Evolutionary conservation across 2,113 vertebrate genomes (phyloP), one percentile per base, ranked within the genome.

Genomic region (Zosterops borbonicus): DNA sequence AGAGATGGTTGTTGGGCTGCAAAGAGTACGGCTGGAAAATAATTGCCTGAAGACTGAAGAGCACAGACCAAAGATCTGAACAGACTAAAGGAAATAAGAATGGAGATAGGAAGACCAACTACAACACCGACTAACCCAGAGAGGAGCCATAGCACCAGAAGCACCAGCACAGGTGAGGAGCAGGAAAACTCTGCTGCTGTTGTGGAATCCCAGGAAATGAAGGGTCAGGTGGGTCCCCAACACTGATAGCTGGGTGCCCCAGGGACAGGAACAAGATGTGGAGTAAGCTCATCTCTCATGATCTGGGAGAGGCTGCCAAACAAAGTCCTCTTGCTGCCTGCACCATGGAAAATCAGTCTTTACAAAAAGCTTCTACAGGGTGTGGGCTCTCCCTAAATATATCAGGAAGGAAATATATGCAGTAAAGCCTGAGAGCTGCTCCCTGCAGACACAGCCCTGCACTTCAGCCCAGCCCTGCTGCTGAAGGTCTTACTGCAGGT

Each of bases 191-290:
- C 24, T 73, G 46, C 69, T 73, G 55, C 53, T 16, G 39, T 0
- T 21, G 23, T 9, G 53, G 29, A 46, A 31, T 0, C 47, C 47
- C 79, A 42, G 20, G 2, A 6, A 16, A 2, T 15, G n/a, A 47
- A 25, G 55, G 25, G 39, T 5, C 0, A 44, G 17, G 15, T 14
- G 28, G 12, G n/a, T 10, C 29, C 25, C 29, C 25, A 18, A 11
- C 63, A 12, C 25, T 2, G 18, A 6, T 0, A 52, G 8, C 52
- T 58, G 50, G 7, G 23, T 21, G 39, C 33, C 24, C 12, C 6
- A 24, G 69, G 53, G 63, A 29, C 33, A 50, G 4, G 5, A 7
- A 9, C 24, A 9, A 22, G 6, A 25, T 5, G n/a, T 41, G 70
- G 39, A 25, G n/a, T 6, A 9, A 62, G 50, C 46, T 33, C 28